Evolutionary conservation across 2,797 vertebrate genomes (phyloP), one percentile per base, ranked within the genome.

Genomic region (Spea hammondii): DNA sequence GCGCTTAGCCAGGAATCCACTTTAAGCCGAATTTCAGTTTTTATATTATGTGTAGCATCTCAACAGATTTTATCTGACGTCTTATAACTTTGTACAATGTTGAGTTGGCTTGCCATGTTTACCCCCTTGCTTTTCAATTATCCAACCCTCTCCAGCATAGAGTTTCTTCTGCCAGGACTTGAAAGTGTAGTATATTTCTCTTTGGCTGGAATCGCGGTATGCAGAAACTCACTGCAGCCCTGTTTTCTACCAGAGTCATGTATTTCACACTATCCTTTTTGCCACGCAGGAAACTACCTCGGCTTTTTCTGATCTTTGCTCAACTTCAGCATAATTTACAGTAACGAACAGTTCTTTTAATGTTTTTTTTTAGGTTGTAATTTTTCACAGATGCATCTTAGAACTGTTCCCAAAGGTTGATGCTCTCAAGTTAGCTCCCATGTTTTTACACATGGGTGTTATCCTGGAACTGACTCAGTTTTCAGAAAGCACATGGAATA

Each of bases 331-430:
- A 79, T 57, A 57, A 53, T 72, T 79, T 67, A 67, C 62, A 66
- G 60, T 79, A 79, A 79, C 73, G 77, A 67, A 67, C 77, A 79
- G 70, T 67, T 79, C 51, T 67, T 79, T 73, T 59, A 72, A 79
- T 67, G 71, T 62, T 70, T 69, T 68, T 12, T 72, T 70, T 72
- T 72, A 78, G 67, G 48, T 14, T 65, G 50, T 78, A 78, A 78
- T 78, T 72, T 73, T 68, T 32, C 64, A 68, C 77, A 79, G 64
- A 79, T 79, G 77, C 51, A 65, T 59, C 59, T 70, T 12, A 68
- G 73, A 66, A 70, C 55, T 48, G 51, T 79, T 72, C 13, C 49
- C 10, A 49, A 69, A 69, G 48, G n/a, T 69, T 51, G 48, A 69
- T 69, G 49, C 48, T 69, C 14, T 32, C n/a, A 51, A 17, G 67